A percentile compares a stretch with the other conserved stretches of the same genome.
These are phyloP conservation scores for Nettapus auritus DNA, from an alignment of 2,113 vertebrate genomes.

Conservation along the genomic window DNA sequence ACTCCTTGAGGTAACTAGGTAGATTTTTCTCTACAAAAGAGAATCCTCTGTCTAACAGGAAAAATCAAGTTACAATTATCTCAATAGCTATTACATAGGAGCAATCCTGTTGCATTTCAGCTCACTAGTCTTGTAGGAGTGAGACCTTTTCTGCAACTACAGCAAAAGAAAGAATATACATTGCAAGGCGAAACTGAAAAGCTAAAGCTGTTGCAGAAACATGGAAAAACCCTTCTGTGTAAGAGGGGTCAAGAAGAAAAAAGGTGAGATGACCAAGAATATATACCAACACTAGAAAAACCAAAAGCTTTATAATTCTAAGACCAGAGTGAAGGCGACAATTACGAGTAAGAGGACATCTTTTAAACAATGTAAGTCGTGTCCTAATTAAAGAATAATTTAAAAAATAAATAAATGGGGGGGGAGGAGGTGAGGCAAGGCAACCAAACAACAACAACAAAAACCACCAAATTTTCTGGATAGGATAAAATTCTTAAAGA, in stretches of 20 bases:
- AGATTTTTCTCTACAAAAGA: not conserved
- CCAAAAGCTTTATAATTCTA: not conserved
- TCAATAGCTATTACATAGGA: not conserved
- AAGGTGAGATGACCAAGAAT: not conserved
- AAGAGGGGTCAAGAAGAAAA: not conserved
- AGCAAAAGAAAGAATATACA: not conserved
- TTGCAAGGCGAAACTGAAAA: not conserved
- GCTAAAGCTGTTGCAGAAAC: not conserved
- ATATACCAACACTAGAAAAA: not conserved
- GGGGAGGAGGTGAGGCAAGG: too few species aligned
- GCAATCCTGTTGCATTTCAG: not conserved
- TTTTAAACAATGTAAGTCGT: not conserved
- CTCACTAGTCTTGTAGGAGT: not conserved
- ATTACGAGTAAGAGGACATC: not conserved
- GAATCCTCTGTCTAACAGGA: not conserved
- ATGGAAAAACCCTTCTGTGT: not conserved
- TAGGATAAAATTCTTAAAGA: not conserved
- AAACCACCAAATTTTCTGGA: not conserved
- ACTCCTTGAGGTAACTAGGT: not conserved
- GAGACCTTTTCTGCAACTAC: not conserved
- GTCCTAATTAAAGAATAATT: not conserved
- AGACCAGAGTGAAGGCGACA: not conserved
- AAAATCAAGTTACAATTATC: not conserved
- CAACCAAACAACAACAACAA: too few species aligned
- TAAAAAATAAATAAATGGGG: too few species aligned